Conservation (phyloP, 2,113 vertebrate genomes). For the Takifugu flavidus region DNA sequence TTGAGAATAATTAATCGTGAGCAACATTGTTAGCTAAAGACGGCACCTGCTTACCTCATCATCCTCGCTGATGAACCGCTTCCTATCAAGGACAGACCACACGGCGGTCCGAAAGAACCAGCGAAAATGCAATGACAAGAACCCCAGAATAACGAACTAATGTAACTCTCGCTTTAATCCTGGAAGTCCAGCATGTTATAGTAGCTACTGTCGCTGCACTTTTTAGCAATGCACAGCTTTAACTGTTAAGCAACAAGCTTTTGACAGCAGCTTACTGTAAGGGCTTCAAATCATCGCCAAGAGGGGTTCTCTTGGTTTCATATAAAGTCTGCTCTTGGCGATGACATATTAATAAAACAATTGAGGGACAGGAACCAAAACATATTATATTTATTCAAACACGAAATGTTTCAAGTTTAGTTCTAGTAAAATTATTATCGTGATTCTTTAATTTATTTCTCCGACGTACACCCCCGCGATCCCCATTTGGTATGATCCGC, state of each 20-base stretch:
- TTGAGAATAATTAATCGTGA: conserved; percentile 29
- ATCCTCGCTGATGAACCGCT: conserved; percentile 48
- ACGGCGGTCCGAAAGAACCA: conserved; percentile 36
- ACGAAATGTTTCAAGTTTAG: no score
- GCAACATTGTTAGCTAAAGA: conserved; percentile 39
- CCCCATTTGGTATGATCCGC: conserved; percentile 63
- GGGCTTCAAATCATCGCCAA: conserved; percentile 27
- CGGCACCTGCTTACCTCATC: conserved; percentile 73
- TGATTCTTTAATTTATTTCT: not conserved
- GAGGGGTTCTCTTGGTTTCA: not conserved
- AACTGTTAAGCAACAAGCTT: conserved; percentile 72
- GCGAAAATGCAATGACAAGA: conserved; percentile 54
- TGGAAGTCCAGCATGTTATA: no score
- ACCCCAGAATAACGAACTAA: conserved; percentile 8
- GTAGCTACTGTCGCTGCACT: conserved; percentile 40
- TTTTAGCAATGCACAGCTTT: conserved; percentile 63
- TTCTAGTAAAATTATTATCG: accelerated
- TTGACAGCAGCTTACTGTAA: conserved; percentile 74
- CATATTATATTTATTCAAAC: not conserved
- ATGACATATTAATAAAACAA: accelerated
- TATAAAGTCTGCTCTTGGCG: not conserved
- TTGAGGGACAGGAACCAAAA: accelerated
- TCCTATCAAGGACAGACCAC: conserved; percentile 30
- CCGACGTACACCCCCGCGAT: not conserved
- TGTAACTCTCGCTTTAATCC: no score